Evolutionary conservation across 1,140 invertebrate species (phyloP), one percentile per base, ranked within the genome.

Genomic region (Armadillidium nasatum): DNA sequence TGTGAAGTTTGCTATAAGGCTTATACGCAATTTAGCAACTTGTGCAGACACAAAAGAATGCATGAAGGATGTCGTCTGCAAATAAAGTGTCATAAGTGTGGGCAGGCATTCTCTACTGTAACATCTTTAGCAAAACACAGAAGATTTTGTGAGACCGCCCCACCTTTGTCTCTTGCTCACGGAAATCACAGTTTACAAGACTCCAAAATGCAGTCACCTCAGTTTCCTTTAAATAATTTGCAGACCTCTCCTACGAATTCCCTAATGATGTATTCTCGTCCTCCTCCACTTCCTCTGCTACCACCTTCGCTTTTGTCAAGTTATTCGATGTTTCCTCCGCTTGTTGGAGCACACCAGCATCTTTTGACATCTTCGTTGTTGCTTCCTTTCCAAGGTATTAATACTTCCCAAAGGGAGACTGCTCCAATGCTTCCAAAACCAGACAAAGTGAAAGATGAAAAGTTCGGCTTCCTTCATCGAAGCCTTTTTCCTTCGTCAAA

Each of bases 11-110:
- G 86, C 84, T 90, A 91, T 76, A 92, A 95, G 89, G 91, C 96
- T 0, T 99, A 99, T 87, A 99, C 98, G 0, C 98, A 99, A 87
- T 99, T 99, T 85, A 99, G 97, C 13, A 99, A 99, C 85, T 88
- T 99, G 81, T 99, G 98, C 84, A 91, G 98, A 21, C 98, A 99
- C 87, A 98, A 97, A 84, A 93, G 97, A 78, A 98, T 99, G 94
- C 98, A 99, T 86, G 91, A 91, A 15, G 92, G 93, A 83, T 94
- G 94, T 83, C 90, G 93, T 81, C 91, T 91, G 85, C 89, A 93
- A 84, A 93, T 94, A 79, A 94, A 95, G 86, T 98, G 96, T 86
- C 89, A 88, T 81, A 95, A 96, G 88, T 98, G 96, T 84, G 90
- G 91, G 10, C 93, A 97, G 83, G 91, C 92, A 19, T 98, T 97